Conservation (phyloP, 2,797 vertebrate species). For the Anguilla anguilla region DNA sequence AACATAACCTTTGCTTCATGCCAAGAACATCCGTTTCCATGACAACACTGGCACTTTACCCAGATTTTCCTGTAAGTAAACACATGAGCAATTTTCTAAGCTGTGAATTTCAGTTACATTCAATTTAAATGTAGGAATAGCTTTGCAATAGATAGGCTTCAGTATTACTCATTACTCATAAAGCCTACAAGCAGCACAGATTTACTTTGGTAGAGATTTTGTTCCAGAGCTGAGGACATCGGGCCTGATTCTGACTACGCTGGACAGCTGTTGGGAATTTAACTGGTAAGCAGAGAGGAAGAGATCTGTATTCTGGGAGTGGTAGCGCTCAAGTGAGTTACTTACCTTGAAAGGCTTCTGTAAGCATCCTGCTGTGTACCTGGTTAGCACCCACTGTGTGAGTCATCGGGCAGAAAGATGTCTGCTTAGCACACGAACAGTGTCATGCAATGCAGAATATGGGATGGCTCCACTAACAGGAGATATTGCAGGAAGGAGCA, state of each 20-base stretch:
- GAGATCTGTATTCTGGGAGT: background rate
- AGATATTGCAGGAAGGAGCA: too few relatives aligned
- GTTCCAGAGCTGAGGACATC: background rate
- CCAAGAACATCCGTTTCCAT: conserved; percentile 29
- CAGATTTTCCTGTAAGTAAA: conserved; percentile 20
- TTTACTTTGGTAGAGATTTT: background rate
- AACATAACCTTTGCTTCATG: conserved; percentile 21
- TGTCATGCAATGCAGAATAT: background rate
- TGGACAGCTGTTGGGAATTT: background rate
- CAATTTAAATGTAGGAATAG: background rate
- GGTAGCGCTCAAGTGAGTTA: background rate
- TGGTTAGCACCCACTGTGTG: background rate
- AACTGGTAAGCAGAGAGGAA: background rate
- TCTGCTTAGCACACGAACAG: background rate
- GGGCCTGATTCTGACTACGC: too few relatives aligned
- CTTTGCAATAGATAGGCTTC: background rate
- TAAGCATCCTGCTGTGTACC: background rate
- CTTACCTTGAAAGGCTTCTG: background rate
- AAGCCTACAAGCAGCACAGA: background rate
- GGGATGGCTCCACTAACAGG: background rate
- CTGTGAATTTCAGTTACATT: conserved; percentile 20
- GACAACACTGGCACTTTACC: conserved; percentile 29
- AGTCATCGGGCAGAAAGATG: background rate
- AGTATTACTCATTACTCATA: background rate
- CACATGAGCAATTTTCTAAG: conserved; percentile 9